phyloP scores from a whole-genome alignment of 2,888 invertebrate genomes.

The Chorisops tibialis region DNA sequence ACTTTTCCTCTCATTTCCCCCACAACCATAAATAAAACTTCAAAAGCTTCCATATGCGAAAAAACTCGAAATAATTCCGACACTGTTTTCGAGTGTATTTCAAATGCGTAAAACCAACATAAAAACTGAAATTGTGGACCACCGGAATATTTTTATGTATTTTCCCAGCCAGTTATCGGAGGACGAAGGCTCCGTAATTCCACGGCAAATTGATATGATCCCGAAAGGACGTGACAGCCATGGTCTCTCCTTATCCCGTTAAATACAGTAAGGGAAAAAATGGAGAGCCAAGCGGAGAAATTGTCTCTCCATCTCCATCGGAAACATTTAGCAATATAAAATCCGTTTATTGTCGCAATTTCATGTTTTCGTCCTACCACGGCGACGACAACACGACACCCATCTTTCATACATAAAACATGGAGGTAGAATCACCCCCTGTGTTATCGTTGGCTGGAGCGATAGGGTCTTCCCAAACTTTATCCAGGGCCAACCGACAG shows the following conservation, averaged over 20 bases:
- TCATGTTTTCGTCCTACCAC: slow-evolving; percentile 20
- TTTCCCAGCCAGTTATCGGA: slow-evolving; percentile 27
- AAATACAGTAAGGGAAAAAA: not conserved
- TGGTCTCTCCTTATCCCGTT: slow-evolving; percentile 14
- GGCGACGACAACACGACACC: slow-evolving; percentile 9
- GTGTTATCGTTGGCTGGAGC: not conserved
- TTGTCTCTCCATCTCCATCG: slow-evolving; percentile 5
- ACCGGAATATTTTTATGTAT: slow-evolving; percentile 31
- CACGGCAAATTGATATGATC: slow-evolving; percentile 32
- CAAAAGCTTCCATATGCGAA: not conserved
- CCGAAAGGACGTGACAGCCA: slow-evolving; percentile 30
- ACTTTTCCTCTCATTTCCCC: slow-evolving; percentile 16
- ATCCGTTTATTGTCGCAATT: slow-evolving; percentile 32
- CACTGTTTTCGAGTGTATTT: slow-evolving; percentile 4
- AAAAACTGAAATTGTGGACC: slow-evolving; percentile 19
- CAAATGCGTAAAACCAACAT: slow-evolving; percentile 25
- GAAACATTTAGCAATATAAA: slow-evolving; percentile 18
- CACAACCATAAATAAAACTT: slow-evolving; percentile 15
- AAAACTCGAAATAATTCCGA: no score
- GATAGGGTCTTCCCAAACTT: not conserved
- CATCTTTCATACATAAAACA: slow-evolving; percentile 26
- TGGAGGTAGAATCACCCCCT: not conserved
- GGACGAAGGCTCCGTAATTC: slow-evolving; percentile 4
- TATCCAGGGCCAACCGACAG: not conserved
- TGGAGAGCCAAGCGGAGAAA: not conserved